Evolutionary conservation across 2,888 invertebrate genomes (phyloP), one percentile per base, ranked within the genome.

Genomic region (Abrostola triplasia): DNA sequence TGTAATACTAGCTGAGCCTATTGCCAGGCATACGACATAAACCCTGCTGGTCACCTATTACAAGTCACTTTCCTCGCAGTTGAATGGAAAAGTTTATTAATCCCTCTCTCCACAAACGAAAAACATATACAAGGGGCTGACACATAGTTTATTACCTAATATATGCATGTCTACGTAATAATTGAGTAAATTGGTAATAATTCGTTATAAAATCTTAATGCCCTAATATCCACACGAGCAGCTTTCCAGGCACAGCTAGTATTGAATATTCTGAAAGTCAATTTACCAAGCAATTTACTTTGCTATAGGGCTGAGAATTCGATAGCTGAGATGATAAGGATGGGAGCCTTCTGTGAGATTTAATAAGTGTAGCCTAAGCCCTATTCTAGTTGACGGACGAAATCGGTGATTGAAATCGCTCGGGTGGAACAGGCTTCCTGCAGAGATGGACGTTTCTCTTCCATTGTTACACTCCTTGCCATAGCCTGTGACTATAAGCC

Each of bases 351-450:
- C 10, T 37, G 58, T 66, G 58, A 58, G 10, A 66, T 66, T 42
- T 38, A 42, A 48, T 41, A 51, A 47, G 12, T 47, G 38, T 36
- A 6, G 8, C 38, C 36, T 36, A 8, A 35, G 47, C 10, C 47
- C 38, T 47, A 66, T 58, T 48, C 4, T n/a, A 11, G 12, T 36
- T 42, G 68, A 72, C 54, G 47, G 50, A 24, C 37, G n/a, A 36
- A 48, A 54, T 47, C 41, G 6, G 13, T n/a, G 41, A 47, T 8
- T 12, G 44, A 13, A 47, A 47, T 47, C 0, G 7, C 7, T 57
- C n/a, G 9, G 37, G 24, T 6, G 37, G 42, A 59, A 51, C 44
- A 44, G 42, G 42, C 42, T 59, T 59, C 41, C 24, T 11, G 35
- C 4, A 9, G 9, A 11, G 24, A 40, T 49, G n/a, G 44, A 47